Base-by-base conservation (phyloP, 2,113 vertebrate species). In the Triplophysa siluroides region DNA sequence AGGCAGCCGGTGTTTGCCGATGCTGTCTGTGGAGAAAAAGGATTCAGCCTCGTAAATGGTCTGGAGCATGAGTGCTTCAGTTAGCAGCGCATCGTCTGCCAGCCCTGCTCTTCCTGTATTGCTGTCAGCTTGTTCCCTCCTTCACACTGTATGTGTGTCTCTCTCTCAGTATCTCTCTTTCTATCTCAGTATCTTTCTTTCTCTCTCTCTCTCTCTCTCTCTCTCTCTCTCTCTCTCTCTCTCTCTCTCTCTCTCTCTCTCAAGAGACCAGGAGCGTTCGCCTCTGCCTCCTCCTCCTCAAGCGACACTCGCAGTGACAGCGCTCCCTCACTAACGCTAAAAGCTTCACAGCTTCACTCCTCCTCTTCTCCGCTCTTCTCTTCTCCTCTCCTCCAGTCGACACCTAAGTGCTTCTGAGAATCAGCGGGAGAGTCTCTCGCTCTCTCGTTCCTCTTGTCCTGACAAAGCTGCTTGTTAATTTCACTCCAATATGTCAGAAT, bases 11-110 rank as follows among this genome's bases (percentile, higher is more conserved):
- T 93, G 94, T 93, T 94, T 96, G 88, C 94, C 92, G 92, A 95
- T 94, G 89, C 94, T 91, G 93, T 98, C 95, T 95, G 96, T 93
- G 90, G 94, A 95, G 95, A 98, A 96, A 96, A 94, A 97, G 88
- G 94, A 98, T 95, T 99, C 97, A 91, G 95, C 95, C 95, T 98
- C 97, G 90, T 98, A 96, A 97, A 99, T 98, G 90, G 98, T 99
- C 95, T 99, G 97, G 95, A 98, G 96, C 97, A 98, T 99, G 50
- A 65, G 74, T 76, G 94, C 93, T 96, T 95, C 95, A 92, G 89
- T 94, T 93, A 93, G 92, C 91, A 69, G 92, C 93, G 91, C 91
- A 91, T 95, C 95, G 95, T 95, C 92, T 90, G 92, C 93, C 92
- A 91, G 93, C 92, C 88, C 90, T 83, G 91, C 78, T 92, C 91